Percentiles rank a stretch among this genome's conserved stretches.
These are phyloP conservation scores for Macrotrachela quadricornifera DNA, from an alignment of 1,140 invertebrate species.

Conservation along the genomic window DNA sequence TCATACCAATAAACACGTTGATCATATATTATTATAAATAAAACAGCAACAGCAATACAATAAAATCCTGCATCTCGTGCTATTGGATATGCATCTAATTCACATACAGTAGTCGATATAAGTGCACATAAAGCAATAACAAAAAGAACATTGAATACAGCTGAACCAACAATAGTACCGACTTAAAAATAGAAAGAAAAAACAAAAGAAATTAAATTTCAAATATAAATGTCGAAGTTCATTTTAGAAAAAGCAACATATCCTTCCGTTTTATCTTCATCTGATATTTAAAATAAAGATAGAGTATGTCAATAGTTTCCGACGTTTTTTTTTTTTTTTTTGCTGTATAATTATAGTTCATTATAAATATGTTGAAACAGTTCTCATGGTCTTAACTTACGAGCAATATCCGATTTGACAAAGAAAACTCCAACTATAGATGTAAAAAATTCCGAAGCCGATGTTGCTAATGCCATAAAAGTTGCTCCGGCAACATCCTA, in stretches of 20 bases:
- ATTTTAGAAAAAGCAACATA: too few species aligned
- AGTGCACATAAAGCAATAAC: conserved; percentile 81
- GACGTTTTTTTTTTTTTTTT: conserved; percentile 9
- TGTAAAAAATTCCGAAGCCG: conserved; percentile 67
- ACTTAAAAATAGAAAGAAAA: conserved; percentile 9
- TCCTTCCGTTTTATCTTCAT: too few species aligned
- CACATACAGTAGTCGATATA: conserved; percentile 42
- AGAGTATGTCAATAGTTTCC: conserved; percentile 5
- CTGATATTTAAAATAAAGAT: too few species aligned
- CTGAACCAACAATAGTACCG: conserved; percentile 38
- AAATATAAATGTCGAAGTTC: too few species aligned
- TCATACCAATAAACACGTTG: conserved; percentile 19
- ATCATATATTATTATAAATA: neutral
- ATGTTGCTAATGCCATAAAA: conserved; percentile 70
- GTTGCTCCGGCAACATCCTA: conserved; percentile 51
- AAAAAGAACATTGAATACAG: conserved; percentile 81
- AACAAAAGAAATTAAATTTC: neutral
- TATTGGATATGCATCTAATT: conserved; percentile 1
- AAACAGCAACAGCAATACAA: neutral
- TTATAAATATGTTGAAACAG: neutral
- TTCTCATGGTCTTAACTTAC: too few species aligned
- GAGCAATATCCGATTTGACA: conserved; percentile 26
- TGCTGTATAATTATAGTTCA: neutral
- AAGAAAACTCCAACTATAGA: conserved; percentile 53
- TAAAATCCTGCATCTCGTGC: conserved; percentile 1